Conservation (phyloP, 2,113 vertebrate genomes). For the Gracilinanus agilis region DNA sequence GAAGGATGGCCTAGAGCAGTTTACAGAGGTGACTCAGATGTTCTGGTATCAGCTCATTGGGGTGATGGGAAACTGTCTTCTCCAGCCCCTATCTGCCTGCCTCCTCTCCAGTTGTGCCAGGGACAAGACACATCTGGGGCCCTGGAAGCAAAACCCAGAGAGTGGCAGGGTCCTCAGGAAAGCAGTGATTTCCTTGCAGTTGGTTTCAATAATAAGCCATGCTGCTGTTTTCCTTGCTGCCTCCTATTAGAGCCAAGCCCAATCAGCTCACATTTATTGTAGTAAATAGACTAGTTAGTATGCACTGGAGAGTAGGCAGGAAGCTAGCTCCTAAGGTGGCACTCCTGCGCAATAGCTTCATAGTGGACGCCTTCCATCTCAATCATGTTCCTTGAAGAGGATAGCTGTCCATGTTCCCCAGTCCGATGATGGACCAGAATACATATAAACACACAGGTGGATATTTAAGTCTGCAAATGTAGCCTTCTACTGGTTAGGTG, state of each 20-base stretch:
- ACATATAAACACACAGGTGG: neutral
- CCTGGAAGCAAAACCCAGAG: constrained; percentile 71
- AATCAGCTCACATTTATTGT: constrained; percentile 80
- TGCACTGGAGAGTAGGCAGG: constrained; percentile 76
- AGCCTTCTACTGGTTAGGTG: neutral
- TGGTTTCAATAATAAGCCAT: constrained; percentile 79
- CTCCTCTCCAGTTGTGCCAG: constrained; percentile 59
- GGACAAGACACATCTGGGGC: constrained; percentile 75
- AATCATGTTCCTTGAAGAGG: constrained; percentile 50
- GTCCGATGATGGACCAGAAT: neutral
- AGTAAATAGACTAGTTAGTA: constrained; percentile 79
- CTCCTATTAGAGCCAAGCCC: constrained; percentile 77
- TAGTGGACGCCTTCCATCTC: constrained; percentile 40
- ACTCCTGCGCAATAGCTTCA: constrained; percentile 72
- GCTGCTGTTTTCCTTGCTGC: constrained; percentile 71
- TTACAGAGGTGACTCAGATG: constrained; percentile 64
- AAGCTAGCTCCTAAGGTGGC: constrained; percentile 71
- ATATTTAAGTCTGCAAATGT: neutral
- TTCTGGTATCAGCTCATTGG: constrained; percentile 49
- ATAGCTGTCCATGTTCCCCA: constrained; percentile 28
- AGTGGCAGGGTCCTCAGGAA: constrained; percentile 60
- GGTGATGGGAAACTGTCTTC: constrained; percentile 46
- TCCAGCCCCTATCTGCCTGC: constrained; percentile 43
- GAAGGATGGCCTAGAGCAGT: constrained; percentile 56
- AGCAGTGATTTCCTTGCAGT: constrained; percentile 74